Base-by-base conservation (phyloP, 2,888 invertebrate species). In the Chalcis sispes region DNA sequence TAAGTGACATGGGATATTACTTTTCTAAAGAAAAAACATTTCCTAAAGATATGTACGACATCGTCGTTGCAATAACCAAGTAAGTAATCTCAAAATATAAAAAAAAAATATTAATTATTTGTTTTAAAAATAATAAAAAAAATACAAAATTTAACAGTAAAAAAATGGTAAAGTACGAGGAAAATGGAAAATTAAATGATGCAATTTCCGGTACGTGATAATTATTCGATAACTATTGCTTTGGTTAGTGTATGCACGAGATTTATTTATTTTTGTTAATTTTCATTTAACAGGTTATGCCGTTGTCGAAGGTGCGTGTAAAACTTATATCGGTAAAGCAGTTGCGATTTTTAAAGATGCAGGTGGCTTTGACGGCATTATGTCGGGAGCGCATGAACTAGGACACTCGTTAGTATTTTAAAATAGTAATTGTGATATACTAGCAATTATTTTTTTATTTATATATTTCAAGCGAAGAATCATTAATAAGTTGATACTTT, bases 331-430 rank as follows among this genome's bases (percentile, higher is more conserved):
- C 8, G 71, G 62, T n/a, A 0, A 10, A 0, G 7, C 58, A 1
- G 52, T 4, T 23, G 75, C 59, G 0, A 23, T 75, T 25, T 20
- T 71, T 3, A 42, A 20, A 29, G 75, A 75, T 46, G 36, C 13
- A 29, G 75, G 75, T 29, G 75, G 75, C 1, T 75, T 65, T 29
- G 46, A 40, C 13, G 71, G 75, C 1, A 65, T 75, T 27, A 40
- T 25, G 0, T 52, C 71, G 1, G 75, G 71, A 23, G 71, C 75
- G 29, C 75, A 75, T n/a, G 75, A 75, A 54, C 5, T 75, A 27
- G 75, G 52, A 7, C 75, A 75, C 8, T 0, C 42, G 75, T 75
- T 32, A 59, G 58, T 62, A 29, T 62, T 32, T 61, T 1, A 5
- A 7, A 52, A 61, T 36, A n/a, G n/a, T n/a, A n/a, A n/a, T n/a